phyloP scores from a whole-genome alignment of 2,113 vertebrate species.

The Tragelaphus imberbis region DNA sequence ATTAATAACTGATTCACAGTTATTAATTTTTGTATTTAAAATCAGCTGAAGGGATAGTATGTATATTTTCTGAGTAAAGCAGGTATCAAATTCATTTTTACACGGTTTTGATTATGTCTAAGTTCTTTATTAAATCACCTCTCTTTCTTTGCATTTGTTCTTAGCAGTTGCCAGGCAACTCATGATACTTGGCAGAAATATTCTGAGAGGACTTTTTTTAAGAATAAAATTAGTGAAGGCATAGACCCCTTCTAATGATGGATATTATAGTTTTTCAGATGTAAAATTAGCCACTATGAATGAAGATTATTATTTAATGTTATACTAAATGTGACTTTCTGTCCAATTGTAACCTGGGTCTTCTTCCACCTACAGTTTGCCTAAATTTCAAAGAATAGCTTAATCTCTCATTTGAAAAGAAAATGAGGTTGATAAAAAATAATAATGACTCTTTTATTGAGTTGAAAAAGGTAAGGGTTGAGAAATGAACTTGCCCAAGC shows the following conservation, averaged over 20 bases:
- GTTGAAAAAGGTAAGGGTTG: conserved; percentile 44
- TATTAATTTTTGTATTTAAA: conserved; percentile 57
- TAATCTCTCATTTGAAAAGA: conserved; percentile 55
- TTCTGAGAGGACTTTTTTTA: conserved; percentile 57
- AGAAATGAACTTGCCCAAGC: conserved; percentile 29
- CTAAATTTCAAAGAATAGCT: conserved; percentile 49
- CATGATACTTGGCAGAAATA: conserved; percentile 49
- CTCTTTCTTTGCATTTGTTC: conserved; percentile 65
- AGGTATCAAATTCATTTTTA: conserved; percentile 20
- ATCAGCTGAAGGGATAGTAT: not conserved
- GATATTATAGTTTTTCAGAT: conserved; percentile 61
- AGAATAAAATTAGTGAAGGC: conserved; percentile 59
- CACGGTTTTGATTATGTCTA: conserved; percentile 45
- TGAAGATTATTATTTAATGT: conserved; percentile 57
- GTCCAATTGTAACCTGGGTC: conserved; percentile 27
- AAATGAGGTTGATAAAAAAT: conserved; percentile 33
- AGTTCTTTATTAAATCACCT: conserved; percentile 39
- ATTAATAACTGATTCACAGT: conserved; percentile 24
- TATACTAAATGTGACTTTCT: conserved; percentile 37
- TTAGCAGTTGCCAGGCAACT: conserved; percentile 57
- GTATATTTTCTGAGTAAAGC: conserved; percentile 53
- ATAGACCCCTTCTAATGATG: conserved; percentile 54
- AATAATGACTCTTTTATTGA: conserved; percentile 37
- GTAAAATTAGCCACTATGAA: conserved; percentile 58
- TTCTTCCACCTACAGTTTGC: conserved; percentile 32